Base-by-base conservation (phyloP, 2,888 invertebrate species). In the Amphiduros pacificus region DNA sequence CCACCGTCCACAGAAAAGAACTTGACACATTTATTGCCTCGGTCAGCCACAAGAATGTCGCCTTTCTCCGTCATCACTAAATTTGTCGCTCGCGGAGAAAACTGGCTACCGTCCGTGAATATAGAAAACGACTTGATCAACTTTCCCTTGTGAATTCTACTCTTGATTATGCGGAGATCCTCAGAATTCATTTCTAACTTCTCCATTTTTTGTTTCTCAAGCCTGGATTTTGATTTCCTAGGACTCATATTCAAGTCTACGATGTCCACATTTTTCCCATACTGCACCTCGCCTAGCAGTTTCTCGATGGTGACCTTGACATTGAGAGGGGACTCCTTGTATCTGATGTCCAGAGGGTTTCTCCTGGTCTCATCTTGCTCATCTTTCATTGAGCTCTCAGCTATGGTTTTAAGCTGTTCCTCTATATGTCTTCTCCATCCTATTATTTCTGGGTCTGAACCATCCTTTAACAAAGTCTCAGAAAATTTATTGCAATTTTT, bases 101-200 rank as follows among this genome's bases (percentile, higher is more conserved):
- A 59, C 22, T 53, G 59, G 41, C 59, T 59, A 1, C 59, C 59
- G 22, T 52, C 59, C 14, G 59, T 59, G 59, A 59, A 59, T 41
- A 48, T 32, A 24, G 59, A 59, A 26, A 59, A 53, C 11, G 59
- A 59, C 27, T 28, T 44, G 14, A 58, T 50, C 24, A 51, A 49
- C 27, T 26, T 22, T 11, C 44, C 56, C 2, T 41, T n/a, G 48
- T 56, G 56, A 14, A 56, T 24, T 14, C 56, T 29, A 22, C 44
- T 56, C 29, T 44, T 48, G 6, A 56, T 20, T 4, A 56, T 11
- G 32, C 50, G 20, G 2, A 28, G 27, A 27, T n/a, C n/a, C n/a
- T n/a, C n/a, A n/a, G n/a, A n/a, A n/a, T n/a, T n/a, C n/a, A n/a
- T n/a, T n/a, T n/a, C n/a, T n/a, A n/a, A n/a, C n/a, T 44, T 17